Base-by-base conservation (phyloP, 2,888 invertebrate species). In the Himalopsyche tibetana region DNA sequence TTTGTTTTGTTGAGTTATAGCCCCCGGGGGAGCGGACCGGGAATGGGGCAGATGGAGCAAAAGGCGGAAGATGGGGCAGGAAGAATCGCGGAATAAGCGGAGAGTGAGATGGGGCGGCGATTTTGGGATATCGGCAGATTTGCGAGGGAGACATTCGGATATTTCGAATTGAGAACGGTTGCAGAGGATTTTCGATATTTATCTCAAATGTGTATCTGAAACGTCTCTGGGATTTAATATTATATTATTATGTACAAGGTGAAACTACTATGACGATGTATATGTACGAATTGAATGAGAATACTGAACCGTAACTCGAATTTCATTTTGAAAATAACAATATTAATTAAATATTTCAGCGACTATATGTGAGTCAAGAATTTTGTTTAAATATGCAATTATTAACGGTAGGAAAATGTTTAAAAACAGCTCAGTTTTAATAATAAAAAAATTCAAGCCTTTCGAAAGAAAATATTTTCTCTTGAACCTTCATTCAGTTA, bases 1-100 rank as follows among this genome's bases (percentile, higher is more conserved):
- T 84, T 86, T 86, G 86, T 86, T 86, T 86, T 84, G 86, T 84
- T 84, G 84, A 86, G 84, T 86, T 86, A 86, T 86, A 84, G 84
- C 86, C 84, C 84, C 63, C 84, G 42, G 17, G 82, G 82, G 82
- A 55, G 15, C n/a, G 38, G 28, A 28, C 36, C 28, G 55, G 45
- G 80, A 19, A 15, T 28, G 82, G 51, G 82, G 42, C 11, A 19
- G 42, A 80, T 38, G 28, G 80, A 55, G 8, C 82, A 6, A 28
- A 9, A 45, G 36, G 12, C 51, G 80, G 45, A 51, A 80, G 80
- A 80, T 17, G 55, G 51, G 82, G 36, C 4, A 5, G 15, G 74
- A 12, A 28, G 74, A 74, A 38, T 8, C 36, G 36, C 28, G 15
- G 38, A 36, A 36, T 74, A 36, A 12, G 5, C 74, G 36, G 74